Evolutionary conservation across 2,797 vertebrate species (phyloP).

Genomic region (Agapornis canus): DNA sequence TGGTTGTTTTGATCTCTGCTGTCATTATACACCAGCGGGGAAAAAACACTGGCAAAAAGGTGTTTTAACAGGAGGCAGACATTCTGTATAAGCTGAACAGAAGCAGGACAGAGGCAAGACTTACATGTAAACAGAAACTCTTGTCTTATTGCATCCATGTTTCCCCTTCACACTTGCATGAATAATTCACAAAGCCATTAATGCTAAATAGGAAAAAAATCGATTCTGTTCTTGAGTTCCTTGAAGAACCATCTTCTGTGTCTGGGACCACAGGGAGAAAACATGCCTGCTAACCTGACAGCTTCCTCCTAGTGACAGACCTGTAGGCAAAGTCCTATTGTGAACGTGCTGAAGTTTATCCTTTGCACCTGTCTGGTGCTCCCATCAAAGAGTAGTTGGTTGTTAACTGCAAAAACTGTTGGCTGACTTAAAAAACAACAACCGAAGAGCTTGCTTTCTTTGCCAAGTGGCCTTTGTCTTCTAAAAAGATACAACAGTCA

Average conservation of each 20-base stretch:
- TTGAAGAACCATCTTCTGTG: neutral
- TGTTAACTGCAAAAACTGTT: conserved; percentile 15
- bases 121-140: neutral
- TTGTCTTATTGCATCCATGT: neutral
- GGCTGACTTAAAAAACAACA: neutral
- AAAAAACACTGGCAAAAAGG: neutral
- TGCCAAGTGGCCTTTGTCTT: conserved; percentile 49
- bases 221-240: neutral
- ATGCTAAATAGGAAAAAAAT: neutral
- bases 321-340: neutral
- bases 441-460: neutral
- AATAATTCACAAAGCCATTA: neutral
- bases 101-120: neutral
- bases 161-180: neutral
- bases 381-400: neutral
- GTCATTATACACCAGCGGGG: neutral
- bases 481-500: neutral
- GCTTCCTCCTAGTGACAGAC: neutral
- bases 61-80: neutral
- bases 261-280: neutral
- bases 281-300: neutral
- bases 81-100: neutral
- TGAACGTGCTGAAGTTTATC: neutral
- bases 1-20: neutral
- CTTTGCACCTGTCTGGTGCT: neutral